These are phyloP conservation scores for Melanogrammus aeglefinus DNA, from an alignment of 2,797 vertebrate genomes.

Conservation along the genomic window DNA sequence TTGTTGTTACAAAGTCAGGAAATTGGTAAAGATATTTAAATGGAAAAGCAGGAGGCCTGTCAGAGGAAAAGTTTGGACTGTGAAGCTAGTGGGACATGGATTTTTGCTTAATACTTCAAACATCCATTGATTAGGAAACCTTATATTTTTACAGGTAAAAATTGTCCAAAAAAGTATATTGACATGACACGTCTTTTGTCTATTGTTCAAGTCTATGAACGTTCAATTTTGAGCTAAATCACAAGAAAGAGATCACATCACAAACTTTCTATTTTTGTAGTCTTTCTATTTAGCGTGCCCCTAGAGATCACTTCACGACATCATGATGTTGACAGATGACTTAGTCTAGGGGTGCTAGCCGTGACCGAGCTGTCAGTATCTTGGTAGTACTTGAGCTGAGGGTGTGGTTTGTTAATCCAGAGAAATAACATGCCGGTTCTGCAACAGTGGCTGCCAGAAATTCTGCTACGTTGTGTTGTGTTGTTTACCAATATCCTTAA, in stretches of 20 bases:
- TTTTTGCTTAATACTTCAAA: conserved; percentile 17
- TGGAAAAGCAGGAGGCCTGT: neutral
- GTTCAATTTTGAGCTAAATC: too few species aligned
- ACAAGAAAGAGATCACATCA: too few species aligned
- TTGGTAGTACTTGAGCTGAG: conserved; percentile 24
- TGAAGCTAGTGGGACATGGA: neutral
- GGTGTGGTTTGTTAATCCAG: conserved; percentile 32
- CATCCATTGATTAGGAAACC: neutral
- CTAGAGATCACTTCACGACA: neutral
- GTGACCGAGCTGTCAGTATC: neutral
- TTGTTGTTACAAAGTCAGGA: too few species aligned
- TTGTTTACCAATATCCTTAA: neutral
- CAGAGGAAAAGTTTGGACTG: neutral
- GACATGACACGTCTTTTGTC: too few species aligned
- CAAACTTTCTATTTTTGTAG: too few species aligned
- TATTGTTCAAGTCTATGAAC: too few species aligned
- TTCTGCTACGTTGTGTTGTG: neutral
- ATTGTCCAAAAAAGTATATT: neutral
- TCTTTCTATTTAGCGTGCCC: too few species aligned
- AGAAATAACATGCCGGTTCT: conserved; percentile 4
- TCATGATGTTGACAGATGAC: too few species aligned
- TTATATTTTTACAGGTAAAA: neutral
- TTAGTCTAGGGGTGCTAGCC: neutral
- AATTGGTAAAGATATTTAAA: neutral
- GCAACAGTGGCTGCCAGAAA: conserved; percentile 4